phyloP scores from a whole-genome alignment of 1,140 invertebrate species.

The Daktulosphaira vitifoliae region DNA sequence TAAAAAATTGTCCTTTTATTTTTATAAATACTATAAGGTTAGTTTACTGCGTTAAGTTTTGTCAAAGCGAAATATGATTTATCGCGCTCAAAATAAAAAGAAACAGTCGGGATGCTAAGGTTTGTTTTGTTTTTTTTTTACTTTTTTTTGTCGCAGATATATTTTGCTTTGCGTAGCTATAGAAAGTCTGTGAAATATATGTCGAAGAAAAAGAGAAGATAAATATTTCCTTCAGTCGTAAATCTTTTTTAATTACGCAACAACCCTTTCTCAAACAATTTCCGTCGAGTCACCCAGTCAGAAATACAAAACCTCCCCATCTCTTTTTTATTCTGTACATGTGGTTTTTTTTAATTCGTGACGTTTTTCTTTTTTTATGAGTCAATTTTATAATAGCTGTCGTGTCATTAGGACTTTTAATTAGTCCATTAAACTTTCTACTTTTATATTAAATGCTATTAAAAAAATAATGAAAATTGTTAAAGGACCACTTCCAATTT shows the following conservation, averaged over 20 bases:
- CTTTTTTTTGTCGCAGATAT: neutral
- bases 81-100: conserved; percentile 1
- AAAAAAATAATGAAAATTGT: no score
- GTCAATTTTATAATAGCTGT: conserved; percentile 14
- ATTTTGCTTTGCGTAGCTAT: neutral
- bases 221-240: conserved; percentile 8
- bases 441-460: no score
- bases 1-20: neutral
- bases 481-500: no score
- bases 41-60: neutral
- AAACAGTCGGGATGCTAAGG: neutral
- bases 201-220: neutral
- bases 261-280: conserved; percentile 23
- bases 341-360: neutral
- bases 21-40: neutral
- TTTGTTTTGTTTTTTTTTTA: neutral
- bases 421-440: conserved; percentile 16
- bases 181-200: neutral
- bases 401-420: conserved; percentile 15
- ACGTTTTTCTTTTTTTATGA: conserved; percentile 14
- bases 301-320: neutral
- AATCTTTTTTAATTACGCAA: conserved; percentile 28
- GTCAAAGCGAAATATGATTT: neutral
- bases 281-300: conserved; percentile 1
- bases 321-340: neutral